These are phyloP conservation scores for Caenorhabditis sp. DNA, from an alignment of 2,888 invertebrate genomes.

Conservation along the genomic window DNA sequence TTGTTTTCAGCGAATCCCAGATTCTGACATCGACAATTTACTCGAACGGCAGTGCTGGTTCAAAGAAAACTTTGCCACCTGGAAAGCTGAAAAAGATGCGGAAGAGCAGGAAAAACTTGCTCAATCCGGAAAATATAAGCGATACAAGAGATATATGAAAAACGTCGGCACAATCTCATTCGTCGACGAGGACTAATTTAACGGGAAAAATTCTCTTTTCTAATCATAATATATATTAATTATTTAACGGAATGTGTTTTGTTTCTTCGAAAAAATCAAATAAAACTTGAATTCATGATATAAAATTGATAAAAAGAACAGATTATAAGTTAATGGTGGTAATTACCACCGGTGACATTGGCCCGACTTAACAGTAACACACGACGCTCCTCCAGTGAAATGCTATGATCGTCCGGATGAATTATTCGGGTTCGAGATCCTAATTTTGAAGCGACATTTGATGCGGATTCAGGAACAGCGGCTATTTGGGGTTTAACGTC, in stretches of 20 bases:
- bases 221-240: too few species aligned
- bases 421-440: conserved; percentile 78
- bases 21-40: conserved; percentile 80
- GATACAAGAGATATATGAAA: conserved; percentile 87
- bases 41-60: conserved; percentile 84
- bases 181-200: conserved; percentile 72
- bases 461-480: background rate
- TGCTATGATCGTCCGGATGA: conserved; percentile 87
- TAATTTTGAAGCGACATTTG: conserved; percentile 40
- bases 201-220: background rate
- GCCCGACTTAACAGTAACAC: conserved; percentile 15
- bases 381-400: conserved; percentile 77
- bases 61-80: conserved; percentile 80
- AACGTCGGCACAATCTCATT: conserved; percentile 90
- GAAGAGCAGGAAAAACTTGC: conserved; percentile 85
- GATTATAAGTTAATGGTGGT: background rate
- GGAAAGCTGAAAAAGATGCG: conserved; percentile 84
- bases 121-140: conserved; percentile 84
- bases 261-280: background rate
- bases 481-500: background rate
- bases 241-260: background rate
- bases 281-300: background rate
- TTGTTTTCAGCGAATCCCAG: conserved; percentile 76
- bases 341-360: background rate
- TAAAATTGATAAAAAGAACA: background rate